Percentiles rank a stretch among this genome's conserved stretches.
Evolutionary conservation across 2,797 vertebrate species (phyloP).

Genomic region (Petrocephalus schoutedeni): DNA sequence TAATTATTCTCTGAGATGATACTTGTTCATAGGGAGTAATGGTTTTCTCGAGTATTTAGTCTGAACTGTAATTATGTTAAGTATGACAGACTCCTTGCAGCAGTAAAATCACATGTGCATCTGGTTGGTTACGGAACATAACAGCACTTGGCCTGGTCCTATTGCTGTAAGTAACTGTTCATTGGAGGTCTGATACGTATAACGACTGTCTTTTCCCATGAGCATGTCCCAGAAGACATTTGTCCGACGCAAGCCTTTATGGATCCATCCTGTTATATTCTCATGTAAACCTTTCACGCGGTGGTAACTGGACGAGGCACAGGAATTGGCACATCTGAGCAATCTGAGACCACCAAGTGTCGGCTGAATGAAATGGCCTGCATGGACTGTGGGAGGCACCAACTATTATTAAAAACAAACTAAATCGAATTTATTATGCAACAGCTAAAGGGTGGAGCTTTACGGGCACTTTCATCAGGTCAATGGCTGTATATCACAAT

Average conservation of each 20-base stretch:
- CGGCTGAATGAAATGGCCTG: not conserved
- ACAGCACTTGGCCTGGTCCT: not conserved
- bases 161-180: not conserved
- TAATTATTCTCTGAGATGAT: not conserved
- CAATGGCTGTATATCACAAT: not conserved
- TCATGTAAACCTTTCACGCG: not conserved
- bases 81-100: not conserved
- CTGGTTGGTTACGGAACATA: not conserved
- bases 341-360: not conserved
- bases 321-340: not conserved
- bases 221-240: not conserved
- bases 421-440: not conserved
- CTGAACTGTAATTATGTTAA: not conserved
- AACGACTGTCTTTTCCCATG: not conserved
- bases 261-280: not conserved
- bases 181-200: not conserved
- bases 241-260: not conserved
- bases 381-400: not conserved
- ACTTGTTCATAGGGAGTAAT: not conserved
- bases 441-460: not conserved
- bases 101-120: not conserved
- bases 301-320: conserved; percentile 15
- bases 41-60: not conserved
- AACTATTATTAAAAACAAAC: not conserved
- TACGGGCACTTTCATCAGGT: not conserved